phyloP scores from a whole-genome alignment of 2,113 vertebrate genomes.

The Tupaia chinensis region DNA sequence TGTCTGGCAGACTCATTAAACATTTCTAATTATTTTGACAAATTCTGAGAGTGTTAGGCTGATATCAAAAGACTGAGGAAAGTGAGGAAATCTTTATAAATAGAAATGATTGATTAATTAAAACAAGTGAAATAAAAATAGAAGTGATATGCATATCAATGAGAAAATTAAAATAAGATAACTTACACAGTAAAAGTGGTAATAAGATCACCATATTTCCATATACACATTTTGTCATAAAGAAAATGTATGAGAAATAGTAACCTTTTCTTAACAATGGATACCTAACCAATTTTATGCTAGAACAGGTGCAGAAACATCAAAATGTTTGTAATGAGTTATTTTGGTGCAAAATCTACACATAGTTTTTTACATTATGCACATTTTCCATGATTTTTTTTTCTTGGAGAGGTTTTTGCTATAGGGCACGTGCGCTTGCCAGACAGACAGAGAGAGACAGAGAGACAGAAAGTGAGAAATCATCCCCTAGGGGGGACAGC shows the following conservation, averaged over 20 bases:
- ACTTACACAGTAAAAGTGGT: conserved; percentile 47
- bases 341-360: too few relatives aligned
- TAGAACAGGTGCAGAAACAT: background rate
- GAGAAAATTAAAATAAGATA: conserved; percentile 31
- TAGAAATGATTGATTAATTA: conserved; percentile 72
- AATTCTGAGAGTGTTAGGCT: conserved; percentile 37
- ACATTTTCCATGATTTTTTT: too few relatives aligned
- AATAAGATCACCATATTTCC: background rate
- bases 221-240: background rate
- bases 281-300: background rate
- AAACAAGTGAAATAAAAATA: conserved; percentile 51
- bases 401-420: too few relatives aligned
- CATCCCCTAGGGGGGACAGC: too few relatives aligned
- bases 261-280: background rate
- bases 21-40: conserved; percentile 76
- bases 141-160: conserved; percentile 41
- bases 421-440: too few relatives aligned
- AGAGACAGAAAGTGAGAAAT: too few relatives aligned
- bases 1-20: conserved; percentile 55
- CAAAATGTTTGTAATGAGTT: too few relatives aligned
- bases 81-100: conserved; percentile 43
- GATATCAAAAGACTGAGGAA: background rate
- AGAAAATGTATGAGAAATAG: background rate
- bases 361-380: too few relatives aligned
- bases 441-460: too few relatives aligned